Percentiles rank a stretch among this genome's conserved stretches.
These are phyloP conservation scores for Cataglyphis cursor DNA, from an alignment of 2,888 invertebrate species.

Conservation along the genomic window DNA sequence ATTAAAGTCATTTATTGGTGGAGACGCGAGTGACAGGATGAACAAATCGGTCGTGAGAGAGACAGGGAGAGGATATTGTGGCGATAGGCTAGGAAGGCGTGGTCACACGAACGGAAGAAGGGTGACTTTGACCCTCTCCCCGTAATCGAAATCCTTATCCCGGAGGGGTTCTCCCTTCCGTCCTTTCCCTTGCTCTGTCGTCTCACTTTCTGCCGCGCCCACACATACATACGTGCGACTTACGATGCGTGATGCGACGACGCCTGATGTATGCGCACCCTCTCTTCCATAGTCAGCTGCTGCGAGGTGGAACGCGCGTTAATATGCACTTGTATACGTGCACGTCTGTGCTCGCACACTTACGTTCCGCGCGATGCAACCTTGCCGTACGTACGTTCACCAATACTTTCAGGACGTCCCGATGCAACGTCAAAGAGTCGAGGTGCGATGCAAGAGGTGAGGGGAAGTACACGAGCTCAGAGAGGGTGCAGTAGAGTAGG, in stretches of 20 bases:
- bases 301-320: slow-evolving; percentile 56
- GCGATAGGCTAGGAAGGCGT: slow-evolving; percentile 78
- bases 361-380: slow-evolving; percentile 58
- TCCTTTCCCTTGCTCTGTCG: slow-evolving; percentile 55
- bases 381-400: slow-evolving; percentile 58
- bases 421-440: slow-evolving; percentile 80
- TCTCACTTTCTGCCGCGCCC: slow-evolving; percentile 65
- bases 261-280: slow-evolving; percentile 76
- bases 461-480: slow-evolving; percentile 77
- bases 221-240: slow-evolving; percentile 77
- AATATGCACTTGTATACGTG: slow-evolving; percentile 48
- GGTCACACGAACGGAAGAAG: slow-evolving; percentile 73
- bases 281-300: slow-evolving; percentile 48
- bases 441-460: slow-evolving; percentile 73
- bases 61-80: slow-evolving; percentile 65
- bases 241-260: slow-evolving; percentile 79
- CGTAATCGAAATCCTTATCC: slow-evolving; percentile 66
- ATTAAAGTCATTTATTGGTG: slow-evolving; percentile 74
- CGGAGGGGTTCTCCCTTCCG: slow-evolving; percentile 61
- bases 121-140: slow-evolving; percentile 69
- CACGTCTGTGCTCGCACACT: slow-evolving; percentile 33
- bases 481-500: slow-evolving; percentile 85
- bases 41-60: slow-evolving; percentile 35
- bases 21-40: slow-evolving; percentile 56
- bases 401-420: slow-evolving; percentile 64